Conservation (phyloP, 1,140 invertebrate genomes). For the Drosophila baimaii region DNA sequence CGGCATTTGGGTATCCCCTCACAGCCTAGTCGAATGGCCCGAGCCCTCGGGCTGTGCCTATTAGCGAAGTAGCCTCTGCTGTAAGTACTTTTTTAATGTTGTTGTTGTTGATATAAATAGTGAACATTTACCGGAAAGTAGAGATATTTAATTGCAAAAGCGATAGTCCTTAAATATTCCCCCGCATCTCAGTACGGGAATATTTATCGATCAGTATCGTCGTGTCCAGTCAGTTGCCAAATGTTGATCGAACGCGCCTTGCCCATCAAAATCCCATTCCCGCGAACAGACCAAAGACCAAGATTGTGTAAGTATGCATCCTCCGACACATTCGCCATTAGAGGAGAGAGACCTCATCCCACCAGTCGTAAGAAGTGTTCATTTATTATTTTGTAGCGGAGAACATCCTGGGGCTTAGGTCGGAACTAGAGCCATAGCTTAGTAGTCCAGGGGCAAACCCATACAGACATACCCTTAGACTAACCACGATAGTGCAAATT, state of each 20-base stretch:
- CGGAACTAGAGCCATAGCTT: neutral
- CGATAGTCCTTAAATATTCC: slow-evolving; percentile 77
- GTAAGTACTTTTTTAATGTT: slow-evolving; percentile 6
- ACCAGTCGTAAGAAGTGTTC: slow-evolving; percentile 19
- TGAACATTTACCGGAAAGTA: slow-evolving; percentile 84
- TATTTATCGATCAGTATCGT: slow-evolving; percentile 74
- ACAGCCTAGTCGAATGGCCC: too few relatives aligned
- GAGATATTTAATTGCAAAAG: slow-evolving; percentile 52
- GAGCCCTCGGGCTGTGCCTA: slow-evolving; percentile 7
- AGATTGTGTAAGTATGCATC: slow-evolving; percentile 52
- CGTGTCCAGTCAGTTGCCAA: slow-evolving; percentile 37
- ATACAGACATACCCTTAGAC: slow-evolving; percentile 28
- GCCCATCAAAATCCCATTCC: slow-evolving; percentile 11
- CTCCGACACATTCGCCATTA: slow-evolving; percentile 18
- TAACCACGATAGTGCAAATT: neutral
- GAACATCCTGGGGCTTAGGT: slow-evolving; percentile 3
- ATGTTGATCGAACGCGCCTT: slow-evolving; percentile 34
- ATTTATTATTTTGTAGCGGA: slow-evolving; percentile 12
- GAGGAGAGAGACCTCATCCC: slow-evolving; percentile 6
- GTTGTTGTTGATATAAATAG: slow-evolving; percentile 73
- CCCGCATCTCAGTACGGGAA: slow-evolving; percentile 25
- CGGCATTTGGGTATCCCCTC: neutral
- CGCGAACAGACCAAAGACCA: slow-evolving; percentile 26
- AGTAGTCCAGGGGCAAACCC: neutral
- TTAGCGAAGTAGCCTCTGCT: slow-evolving; percentile 11